These are phyloP conservation scores for Seira musarum DNA, from an alignment of 2,888 invertebrate species.

Conservation along the genomic window DNA sequence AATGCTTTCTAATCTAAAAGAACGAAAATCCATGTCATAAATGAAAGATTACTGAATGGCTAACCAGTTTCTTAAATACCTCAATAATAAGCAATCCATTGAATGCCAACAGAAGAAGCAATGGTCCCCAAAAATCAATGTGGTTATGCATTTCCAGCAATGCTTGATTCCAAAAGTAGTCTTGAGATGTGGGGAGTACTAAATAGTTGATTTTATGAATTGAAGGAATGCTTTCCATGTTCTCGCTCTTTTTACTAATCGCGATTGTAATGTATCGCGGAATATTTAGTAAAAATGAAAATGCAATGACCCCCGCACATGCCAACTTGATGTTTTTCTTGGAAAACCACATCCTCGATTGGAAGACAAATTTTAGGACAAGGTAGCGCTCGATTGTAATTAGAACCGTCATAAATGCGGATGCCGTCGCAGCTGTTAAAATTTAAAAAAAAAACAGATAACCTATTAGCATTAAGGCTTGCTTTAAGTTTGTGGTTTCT, in stretches of 20 bases:
- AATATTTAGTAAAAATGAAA: background rate
- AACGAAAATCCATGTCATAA: too few species aligned
- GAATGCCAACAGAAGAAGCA: background rate
- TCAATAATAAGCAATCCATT: too few species aligned
- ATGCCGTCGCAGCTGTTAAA: background rate
- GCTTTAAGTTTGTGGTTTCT: too few species aligned
- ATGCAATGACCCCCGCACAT: background rate
- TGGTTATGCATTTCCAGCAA: background rate
- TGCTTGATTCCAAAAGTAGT: background rate
- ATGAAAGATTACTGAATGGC: too few species aligned
- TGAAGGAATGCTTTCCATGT: background rate
- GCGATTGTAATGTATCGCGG: background rate
- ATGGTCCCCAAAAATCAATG: slow-evolving; percentile 1
- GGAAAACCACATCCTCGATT: slow-evolving; percentile 1
- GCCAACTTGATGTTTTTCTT: background rate
- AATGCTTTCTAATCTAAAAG: too few species aligned
- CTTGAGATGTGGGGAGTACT: background rate
- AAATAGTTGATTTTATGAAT: background rate
- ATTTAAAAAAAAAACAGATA: background rate
- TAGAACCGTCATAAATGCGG: slow-evolving; percentile 7
- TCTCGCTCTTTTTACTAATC: background rate
- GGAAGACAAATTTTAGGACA: background rate
- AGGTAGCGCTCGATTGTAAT: slow-evolving; percentile 6
- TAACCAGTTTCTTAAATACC: too few species aligned
- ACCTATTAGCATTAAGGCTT: too few species aligned